Evolutionary conservation across 2,888 invertebrate species (phyloP), one percentile per base, ranked within the genome.

Genomic region (Notodonta dromedarius): DNA sequence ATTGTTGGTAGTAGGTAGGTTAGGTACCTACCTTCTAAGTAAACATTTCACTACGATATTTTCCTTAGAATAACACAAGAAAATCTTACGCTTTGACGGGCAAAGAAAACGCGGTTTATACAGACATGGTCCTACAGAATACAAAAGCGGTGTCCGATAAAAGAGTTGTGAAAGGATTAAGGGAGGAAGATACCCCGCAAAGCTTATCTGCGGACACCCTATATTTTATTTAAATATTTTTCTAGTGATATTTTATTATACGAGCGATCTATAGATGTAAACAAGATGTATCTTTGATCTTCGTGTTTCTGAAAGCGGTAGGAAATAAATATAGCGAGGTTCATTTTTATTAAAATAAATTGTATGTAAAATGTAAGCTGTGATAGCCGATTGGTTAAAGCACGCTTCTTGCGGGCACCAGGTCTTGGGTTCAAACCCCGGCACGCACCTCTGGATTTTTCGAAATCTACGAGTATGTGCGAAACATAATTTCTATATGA

Each of bases 211-310:
- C 77, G 80, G 83, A 78, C 82, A 75, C 74, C 79, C 79, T 78
- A 85, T 78, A 85, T 89, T 87, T 85, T 87, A 84, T 86, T 89
- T 81, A 83, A 87, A 87, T 85, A 91, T 88, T 90, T 91, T 91
- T 90, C 85, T 88, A 88, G 86, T 88, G 79, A 89, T 90, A 91
- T 91, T 92, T 90, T 90, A 90, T 91, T 84, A 74, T 82, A 77
- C 77, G 64, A 82, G 75, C 77, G 76, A 83, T 78, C 77, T 77
- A 60, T 67, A 66, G 67, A 69, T 65, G 71, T 66, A 70, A 76
- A 77, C 65, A 69, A 69, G 58, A 68, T 86, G 7, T n/a, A 80
- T 85, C 89, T 92, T 91, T 91, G 89, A 93, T 90, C 87, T 86
- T 68, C 70, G 61, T 65, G 70, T 76, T 77, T 75, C 73, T 73